These are phyloP conservation scores for Anoplopoma fimbria DNA, from an alignment of 2,113 vertebrate genomes.

Conservation along the genomic window DNA sequence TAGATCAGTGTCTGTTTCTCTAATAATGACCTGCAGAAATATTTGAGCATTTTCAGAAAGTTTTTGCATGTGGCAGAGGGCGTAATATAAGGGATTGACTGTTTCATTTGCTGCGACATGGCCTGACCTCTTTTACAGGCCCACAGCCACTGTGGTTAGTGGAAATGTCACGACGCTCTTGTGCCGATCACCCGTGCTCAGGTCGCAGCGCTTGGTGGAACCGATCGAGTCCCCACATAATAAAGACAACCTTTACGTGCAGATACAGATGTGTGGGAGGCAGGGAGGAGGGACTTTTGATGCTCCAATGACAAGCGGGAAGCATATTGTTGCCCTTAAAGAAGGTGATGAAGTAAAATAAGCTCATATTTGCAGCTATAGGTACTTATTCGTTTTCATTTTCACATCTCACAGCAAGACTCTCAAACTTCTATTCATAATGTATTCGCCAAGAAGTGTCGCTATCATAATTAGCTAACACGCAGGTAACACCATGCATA, in stretches of 20 bases:
- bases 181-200: conserved; percentile 29
- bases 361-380: background rate
- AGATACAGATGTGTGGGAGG: conserved; percentile 1
- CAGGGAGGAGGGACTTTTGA: too few relatives aligned
- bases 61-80: conserved; percentile 45
- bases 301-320: background rate
- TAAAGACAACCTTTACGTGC: conserved; percentile 44
- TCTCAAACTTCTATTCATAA: background rate
- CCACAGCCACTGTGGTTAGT: conserved; percentile 39
- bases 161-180: conserved; percentile 66
- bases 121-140: conserved; percentile 44
- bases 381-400: too few relatives aligned
- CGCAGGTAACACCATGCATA: background rate
- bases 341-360: background rate
- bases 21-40: conserved; percentile 47
- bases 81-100: conserved; percentile 47
- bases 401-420: background rate
- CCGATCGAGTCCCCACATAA: background rate
- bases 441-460: background rate
- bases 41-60: conserved; percentile 44
- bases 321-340: background rate
- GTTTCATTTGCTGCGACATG: conserved; percentile 52
- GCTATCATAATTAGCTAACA: background rate
- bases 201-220: background rate
- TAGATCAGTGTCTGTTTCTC: conserved; percentile 36